These are phyloP conservation scores for Erpetoichthys calabaricus DNA, from an alignment of 2,797 vertebrate species.

Conservation along the genomic window DNA sequence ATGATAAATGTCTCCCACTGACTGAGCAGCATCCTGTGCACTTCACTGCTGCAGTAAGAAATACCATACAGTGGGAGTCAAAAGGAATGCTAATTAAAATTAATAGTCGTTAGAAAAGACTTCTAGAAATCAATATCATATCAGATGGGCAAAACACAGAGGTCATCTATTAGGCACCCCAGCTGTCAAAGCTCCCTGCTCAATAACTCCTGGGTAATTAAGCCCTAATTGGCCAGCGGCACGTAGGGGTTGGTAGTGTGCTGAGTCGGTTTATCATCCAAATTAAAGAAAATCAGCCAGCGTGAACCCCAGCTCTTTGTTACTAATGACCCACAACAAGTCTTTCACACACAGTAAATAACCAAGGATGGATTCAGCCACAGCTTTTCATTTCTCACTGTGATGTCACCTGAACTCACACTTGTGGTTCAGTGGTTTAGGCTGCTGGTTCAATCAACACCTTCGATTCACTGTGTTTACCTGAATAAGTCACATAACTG, in stretches of 20 bases:
- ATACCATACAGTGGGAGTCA: constrained; percentile 10
- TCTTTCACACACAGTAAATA: too few relatives aligned
- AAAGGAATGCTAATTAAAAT: constrained; percentile 26
- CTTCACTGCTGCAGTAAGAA: constrained; percentile 1
- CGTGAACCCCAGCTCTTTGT: too few relatives aligned
- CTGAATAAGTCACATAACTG: too few relatives aligned
- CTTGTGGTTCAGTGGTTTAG: too few relatives aligned
- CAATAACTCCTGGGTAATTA: constrained; percentile 31
- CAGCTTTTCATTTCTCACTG: too few relatives aligned
- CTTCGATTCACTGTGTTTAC: too few relatives aligned
- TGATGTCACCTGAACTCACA: too few relatives aligned
- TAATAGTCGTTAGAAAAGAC: constrained; percentile 21
- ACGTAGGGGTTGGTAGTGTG: background rate
- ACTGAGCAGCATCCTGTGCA: background rate
- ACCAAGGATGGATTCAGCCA: too few relatives aligned
- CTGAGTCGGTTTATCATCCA: background rate
- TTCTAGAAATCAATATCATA: constrained; percentile 11
- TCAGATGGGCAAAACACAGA: constrained; percentile 6
- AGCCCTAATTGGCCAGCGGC: constrained; percentile 25
- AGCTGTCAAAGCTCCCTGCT: constrained; percentile 27
- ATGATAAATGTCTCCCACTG: background rate
- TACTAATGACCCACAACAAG: too few relatives aligned
- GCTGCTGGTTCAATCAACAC: too few relatives aligned
- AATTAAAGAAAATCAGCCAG: background rate
- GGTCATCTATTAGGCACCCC: constrained; percentile 16